These are phyloP conservation scores for Pachyramphus minor DNA, from an alignment of 2,113 vertebrate species.

Conservation along the genomic window DNA sequence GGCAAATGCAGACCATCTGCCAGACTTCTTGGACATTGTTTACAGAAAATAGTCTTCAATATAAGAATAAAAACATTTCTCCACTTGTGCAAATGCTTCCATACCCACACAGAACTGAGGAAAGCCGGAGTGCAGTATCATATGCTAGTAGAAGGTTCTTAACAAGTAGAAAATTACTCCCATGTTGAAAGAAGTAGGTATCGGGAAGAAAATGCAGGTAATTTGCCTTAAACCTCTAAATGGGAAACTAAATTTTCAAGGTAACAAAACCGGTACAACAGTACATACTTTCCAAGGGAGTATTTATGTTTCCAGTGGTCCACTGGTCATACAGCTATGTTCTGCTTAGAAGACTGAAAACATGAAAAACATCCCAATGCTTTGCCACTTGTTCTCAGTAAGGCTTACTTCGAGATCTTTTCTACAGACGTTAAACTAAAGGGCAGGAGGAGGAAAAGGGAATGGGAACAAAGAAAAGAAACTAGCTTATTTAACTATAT, in stretches of 20 bases:
- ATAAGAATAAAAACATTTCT: background rate
- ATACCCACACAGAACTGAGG: background rate
- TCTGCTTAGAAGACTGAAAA: background rate
- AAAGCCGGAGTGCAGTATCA: background rate
- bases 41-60: background rate
- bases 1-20: background rate
- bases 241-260: background rate
- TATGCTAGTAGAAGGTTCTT: background rate
- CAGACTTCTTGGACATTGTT: background rate
- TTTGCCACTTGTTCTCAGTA: background rate
- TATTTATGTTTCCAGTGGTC: background rate
- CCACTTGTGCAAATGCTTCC: background rate
- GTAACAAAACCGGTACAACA: background rate
- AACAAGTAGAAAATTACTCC: background rate
- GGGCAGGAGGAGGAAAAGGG: background rate
- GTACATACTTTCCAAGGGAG: background rate
- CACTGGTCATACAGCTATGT: background rate
- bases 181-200: background rate
- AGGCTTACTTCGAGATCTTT: background rate
- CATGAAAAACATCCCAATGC: background rate
- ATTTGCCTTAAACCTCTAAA: background rate
- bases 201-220: background rate
- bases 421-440: background rate
- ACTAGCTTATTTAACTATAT: background rate
- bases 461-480: background rate